Conservation (phyloP, 2,888 invertebrate genomes). For the Stegana nigrithorax region DNA sequence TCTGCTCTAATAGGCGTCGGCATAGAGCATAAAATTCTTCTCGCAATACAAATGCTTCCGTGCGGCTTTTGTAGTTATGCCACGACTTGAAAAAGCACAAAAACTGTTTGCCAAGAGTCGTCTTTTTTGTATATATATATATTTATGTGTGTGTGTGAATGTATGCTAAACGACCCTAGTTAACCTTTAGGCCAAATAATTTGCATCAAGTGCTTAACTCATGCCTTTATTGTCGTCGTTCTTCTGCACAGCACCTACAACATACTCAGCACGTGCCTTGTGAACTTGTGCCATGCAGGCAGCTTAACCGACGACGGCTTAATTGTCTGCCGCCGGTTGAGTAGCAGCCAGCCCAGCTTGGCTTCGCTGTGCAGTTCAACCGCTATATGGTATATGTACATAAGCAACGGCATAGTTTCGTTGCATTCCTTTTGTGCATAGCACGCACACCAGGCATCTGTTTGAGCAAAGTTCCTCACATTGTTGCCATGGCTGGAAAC, state of each 20-base stretch:
- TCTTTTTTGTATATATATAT: neutral
- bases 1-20: neutral
- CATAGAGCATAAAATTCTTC: no score
- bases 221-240: conserved; percentile 30
- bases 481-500: neutral
- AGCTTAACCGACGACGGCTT: conserved; percentile 23
- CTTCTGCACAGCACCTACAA: neutral
- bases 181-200: conserved; percentile 44
- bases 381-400: neutral
- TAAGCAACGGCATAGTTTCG: neutral
- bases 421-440: conserved; percentile 3
- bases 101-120: no score
- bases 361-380: no score
- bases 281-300: conserved; percentile 16
- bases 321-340: conserved; percentile 8
- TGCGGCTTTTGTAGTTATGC: no score
- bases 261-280: neutral
- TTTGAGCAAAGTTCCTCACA: neutral
- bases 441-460: neutral
- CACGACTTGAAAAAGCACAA: neutral
- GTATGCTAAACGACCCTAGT: conserved; percentile 56
- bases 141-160: conserved; percentile 16
- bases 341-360: conserved; percentile 39
- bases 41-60: no score
- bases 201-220: conserved; percentile 58